Evolutionary conservation across 2,888 invertebrate species (phyloP).

Genomic region (Luffia ferchaultella): DNA sequence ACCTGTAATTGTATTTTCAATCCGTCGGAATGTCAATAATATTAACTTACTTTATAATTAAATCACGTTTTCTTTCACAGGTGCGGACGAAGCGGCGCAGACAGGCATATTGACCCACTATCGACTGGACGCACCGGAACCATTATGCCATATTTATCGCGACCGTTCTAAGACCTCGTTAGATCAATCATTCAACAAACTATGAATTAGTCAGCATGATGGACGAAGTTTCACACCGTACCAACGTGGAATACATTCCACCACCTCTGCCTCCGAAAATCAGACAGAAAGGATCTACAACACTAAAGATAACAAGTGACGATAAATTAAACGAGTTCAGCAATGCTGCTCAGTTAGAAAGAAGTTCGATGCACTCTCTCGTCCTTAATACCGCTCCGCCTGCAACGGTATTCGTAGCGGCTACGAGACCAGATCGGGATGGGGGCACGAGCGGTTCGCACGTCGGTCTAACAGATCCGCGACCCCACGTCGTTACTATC

Average conservation of each 20-base stretch:
- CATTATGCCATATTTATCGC: slow-evolving; percentile 59
- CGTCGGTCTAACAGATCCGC: slow-evolving; percentile 42
- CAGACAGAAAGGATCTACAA: slow-evolving; percentile 51
- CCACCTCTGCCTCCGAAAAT: slow-evolving; percentile 66
- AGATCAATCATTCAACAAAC: not conserved
- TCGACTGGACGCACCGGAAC: slow-evolving; percentile 50
- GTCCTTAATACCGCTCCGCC: slow-evolving; percentile 62
- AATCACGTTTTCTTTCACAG: not conserved
- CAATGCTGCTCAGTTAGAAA: slow-evolving; percentile 4
- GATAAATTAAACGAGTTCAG: slow-evolving; percentile 19
- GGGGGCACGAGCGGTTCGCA: slow-evolving; percentile 16
- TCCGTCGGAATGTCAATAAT: too few species aligned
- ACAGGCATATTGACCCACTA: slow-evolving; percentile 37
- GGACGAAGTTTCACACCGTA: slow-evolving; percentile 60
- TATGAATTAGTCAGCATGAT: slow-evolving; percentile 26
- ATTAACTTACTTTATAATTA: not conserved
- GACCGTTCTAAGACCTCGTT: slow-evolving; percentile 40
- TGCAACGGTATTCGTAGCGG: slow-evolving; percentile 64
- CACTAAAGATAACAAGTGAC: slow-evolving; percentile 50
- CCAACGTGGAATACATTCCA: slow-evolving; percentile 56
- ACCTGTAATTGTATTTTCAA: too few species aligned
- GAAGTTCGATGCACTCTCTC: slow-evolving; percentile 62
- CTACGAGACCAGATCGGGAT: slow-evolving; percentile 52
- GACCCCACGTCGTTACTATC: slow-evolving; percentile 73
- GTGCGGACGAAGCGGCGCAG: not conserved